These are phyloP conservation scores for Pterocles burchelli DNA, from an alignment of 2,113 vertebrate species.

Conservation along the genomic window DNA sequence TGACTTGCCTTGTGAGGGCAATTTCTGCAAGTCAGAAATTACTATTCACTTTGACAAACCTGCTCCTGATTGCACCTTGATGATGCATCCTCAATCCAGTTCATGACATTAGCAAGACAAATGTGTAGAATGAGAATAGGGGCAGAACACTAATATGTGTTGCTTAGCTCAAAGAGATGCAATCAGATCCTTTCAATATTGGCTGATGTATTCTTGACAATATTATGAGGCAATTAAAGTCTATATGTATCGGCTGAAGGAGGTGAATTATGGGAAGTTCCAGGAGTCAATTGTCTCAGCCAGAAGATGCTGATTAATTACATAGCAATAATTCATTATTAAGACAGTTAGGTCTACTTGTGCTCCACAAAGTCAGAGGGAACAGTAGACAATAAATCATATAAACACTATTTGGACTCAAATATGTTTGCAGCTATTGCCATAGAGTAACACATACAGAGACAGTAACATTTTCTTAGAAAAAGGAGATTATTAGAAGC, in stretches of 20 bases:
- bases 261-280: constrained; percentile 1
- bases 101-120: constrained; percentile 5
- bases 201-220: constrained; percentile 1
- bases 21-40: neutral
- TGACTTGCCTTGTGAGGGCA: neutral
- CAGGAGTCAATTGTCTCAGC: neutral
- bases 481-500: neutral
- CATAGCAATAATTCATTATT: neutral
- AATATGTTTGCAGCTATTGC: neutral
- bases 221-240: constrained; percentile 37
- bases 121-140: neutral
- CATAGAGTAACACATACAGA: neutral
- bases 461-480: neutral
- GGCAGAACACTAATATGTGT: neutral
- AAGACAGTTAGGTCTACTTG: neutral
- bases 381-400: neutral
- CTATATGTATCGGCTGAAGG: neutral
- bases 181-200: neutral
- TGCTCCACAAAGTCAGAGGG: neutral
- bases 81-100: neutral
- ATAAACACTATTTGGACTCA: neutral
- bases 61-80: neutral
- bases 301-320: constrained; percentile 45
- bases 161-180: constrained; percentile 13
- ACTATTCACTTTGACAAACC: neutral